A percentile compares a stretch with the other conserved stretches of the same genome.
These are phyloP conservation scores for Porites lutea DNA, from an alignment of 64 coral and sea anemone genomes.

Conservation along the genomic window DNA sequence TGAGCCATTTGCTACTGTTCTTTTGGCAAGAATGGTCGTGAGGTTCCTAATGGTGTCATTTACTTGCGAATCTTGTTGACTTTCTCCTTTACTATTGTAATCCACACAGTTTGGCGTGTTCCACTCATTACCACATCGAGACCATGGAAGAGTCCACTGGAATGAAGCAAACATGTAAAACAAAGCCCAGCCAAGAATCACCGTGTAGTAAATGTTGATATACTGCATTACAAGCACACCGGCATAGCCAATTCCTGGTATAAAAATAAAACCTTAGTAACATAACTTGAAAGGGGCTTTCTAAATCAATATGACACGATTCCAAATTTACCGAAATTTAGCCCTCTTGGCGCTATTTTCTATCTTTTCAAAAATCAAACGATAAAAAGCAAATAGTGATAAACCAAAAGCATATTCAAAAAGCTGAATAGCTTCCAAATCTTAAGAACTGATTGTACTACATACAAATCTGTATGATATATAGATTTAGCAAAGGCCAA, in stretches of 20 bases:
- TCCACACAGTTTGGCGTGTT: slow-evolving; percentile 67
- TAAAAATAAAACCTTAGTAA: not conserved
- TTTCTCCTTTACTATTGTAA: not conserved
- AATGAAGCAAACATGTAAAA: slow-evolving; percentile 95
- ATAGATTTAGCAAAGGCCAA: too few species aligned
- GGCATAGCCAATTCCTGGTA: slow-evolving; percentile 81
- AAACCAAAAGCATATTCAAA: too few species aligned
- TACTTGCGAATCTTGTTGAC: slow-evolving; percentile 19
- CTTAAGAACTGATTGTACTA: too few species aligned
- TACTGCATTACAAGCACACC: slow-evolving; percentile 87
- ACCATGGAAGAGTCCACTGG: slow-evolving; percentile 72
- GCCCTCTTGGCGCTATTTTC: too few species aligned
- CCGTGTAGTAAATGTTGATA: slow-evolving; percentile 91
- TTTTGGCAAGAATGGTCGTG: not conserved
- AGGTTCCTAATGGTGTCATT: not conserved
- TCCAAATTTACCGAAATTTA: too few species aligned
- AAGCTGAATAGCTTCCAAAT: too few species aligned
- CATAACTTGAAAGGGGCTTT: too few species aligned
- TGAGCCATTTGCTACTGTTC: not conserved
- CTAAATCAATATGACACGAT: too few species aligned
- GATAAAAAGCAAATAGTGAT: too few species aligned
- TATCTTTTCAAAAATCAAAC: too few species aligned
- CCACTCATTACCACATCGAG: slow-evolving; percentile 83
- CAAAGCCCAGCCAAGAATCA: slow-evolving; percentile 84
- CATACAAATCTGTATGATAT: too few species aligned